phyloP scores from a whole-genome alignment of 2,888 invertebrate genomes.

The Torymus tubicola region DNA sequence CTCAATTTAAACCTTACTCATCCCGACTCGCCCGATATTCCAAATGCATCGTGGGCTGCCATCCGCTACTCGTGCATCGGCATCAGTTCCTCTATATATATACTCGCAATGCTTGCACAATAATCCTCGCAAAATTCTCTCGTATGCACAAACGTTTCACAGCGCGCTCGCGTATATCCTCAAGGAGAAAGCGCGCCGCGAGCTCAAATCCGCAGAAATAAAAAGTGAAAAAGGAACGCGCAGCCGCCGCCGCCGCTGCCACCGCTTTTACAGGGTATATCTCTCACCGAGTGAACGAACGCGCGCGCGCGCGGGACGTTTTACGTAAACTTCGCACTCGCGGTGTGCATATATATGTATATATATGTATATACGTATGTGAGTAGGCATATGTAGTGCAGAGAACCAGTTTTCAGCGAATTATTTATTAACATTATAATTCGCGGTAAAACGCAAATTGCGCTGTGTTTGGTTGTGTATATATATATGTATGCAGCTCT shows the following conservation, averaged over 20 bases:
- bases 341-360: not conserved
- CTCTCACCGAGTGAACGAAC: not conserved
- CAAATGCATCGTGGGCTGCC: too few species aligned
- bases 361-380: not conserved
- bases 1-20: not conserved
- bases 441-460: conserved; percentile 47
- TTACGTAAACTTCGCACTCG: conserved; percentile 42
- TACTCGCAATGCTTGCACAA: too few species aligned
- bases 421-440: conserved; percentile 50
- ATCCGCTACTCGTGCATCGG: not conserved
- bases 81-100: not conserved
- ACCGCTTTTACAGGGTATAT: conserved; percentile 36
- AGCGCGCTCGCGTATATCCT: not conserved
- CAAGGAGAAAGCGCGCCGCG: conserved; percentile 36
- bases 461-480: conserved; percentile 20
- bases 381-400: too few species aligned
- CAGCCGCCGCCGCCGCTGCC: conserved; percentile 9
- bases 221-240: conserved; percentile 18
- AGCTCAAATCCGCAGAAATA: not conserved
- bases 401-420: conserved; percentile 45
- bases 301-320: not conserved
- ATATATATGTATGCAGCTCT: not conserved
- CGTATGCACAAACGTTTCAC: too few species aligned
- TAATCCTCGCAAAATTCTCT: too few species aligned
- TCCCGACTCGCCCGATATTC: not conserved